Conservation (phyloP, 1,140 invertebrate species). For the Bombus balteatus region DNA sequence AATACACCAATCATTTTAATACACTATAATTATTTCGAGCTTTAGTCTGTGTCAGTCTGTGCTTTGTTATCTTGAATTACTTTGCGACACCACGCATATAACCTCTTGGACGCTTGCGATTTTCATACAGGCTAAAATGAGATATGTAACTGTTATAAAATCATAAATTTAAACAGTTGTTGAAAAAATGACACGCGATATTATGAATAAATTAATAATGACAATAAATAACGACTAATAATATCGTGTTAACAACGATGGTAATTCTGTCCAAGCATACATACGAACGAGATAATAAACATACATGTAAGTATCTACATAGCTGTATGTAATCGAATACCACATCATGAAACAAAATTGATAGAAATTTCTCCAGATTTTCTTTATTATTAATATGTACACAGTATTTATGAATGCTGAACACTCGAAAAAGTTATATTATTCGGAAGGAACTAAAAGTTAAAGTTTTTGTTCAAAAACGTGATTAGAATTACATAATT, state of each 20-base stretch:
- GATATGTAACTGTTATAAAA: not conserved
- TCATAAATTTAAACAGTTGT: not conserved
- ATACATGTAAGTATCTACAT: too few relatives aligned
- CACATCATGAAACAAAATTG: not conserved
- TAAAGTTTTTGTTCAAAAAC: not conserved
- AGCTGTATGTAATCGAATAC: too few relatives aligned
- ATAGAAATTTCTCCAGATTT: not conserved
- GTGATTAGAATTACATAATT: not conserved
- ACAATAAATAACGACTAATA: not conserved
- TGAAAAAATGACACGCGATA: not conserved
- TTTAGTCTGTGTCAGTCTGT: not conserved
- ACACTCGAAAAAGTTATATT: not conserved
- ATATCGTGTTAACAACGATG: not conserved
- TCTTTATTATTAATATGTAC: not conserved
- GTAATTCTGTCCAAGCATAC: not conserved
- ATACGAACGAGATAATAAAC: not conserved
- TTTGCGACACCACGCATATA: not conserved
- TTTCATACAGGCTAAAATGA: not conserved
- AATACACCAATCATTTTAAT: constrained; percentile 16
- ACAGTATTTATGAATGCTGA: not conserved
- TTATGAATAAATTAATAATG: not conserved
- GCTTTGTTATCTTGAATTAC: not conserved
- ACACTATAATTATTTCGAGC: not conserved
- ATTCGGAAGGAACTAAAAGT: not conserved
- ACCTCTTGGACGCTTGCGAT: not conserved